These are phyloP conservation scores for Zaprionus lineosus DNA, from an alignment of 2,888 invertebrate species.

Conservation along the genomic window DNA sequence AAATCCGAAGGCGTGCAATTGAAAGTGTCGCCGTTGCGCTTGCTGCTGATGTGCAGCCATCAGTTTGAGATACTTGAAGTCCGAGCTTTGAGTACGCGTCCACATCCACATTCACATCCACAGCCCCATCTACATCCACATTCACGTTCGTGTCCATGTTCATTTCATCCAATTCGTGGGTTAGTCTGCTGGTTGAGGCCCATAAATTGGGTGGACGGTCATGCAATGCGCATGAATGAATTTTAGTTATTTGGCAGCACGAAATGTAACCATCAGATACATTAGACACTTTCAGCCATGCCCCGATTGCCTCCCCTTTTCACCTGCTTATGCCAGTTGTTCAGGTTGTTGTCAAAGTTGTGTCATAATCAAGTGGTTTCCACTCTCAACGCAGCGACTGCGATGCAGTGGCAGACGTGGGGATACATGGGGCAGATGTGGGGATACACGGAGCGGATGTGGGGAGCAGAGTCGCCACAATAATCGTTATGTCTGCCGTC, in stretches of 20 bases:
- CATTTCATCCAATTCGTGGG: conserved; percentile 31
- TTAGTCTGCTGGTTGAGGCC: conserved; percentile 19
- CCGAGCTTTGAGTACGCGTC: too few species aligned
- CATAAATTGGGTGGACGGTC: conserved; percentile 48
- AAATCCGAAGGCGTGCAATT: conserved; percentile 65
- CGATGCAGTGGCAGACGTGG: too few species aligned
- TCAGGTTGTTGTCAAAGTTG: conserved; percentile 27
- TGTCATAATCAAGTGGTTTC: conserved; percentile 51
- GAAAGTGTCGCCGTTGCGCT: conserved; percentile 64
- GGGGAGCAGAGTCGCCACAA: not conserved
- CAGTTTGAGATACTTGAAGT: conserved; percentile 36
- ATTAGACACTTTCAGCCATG: conserved; percentile 34
- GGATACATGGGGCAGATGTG: too few species aligned
- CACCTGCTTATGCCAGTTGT: conserved; percentile 23
- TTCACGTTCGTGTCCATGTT: conserved; percentile 33
- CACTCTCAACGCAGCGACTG: too few species aligned
- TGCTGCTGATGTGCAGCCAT: conserved; percentile 61
- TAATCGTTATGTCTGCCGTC: conserved; percentile 21
- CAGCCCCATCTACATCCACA: too few species aligned
- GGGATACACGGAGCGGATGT: not conserved
- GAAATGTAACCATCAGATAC: conserved; percentile 36
- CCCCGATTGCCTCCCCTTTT: conserved; percentile 16
- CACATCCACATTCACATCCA: too few species aligned
- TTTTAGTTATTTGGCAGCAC: conserved; percentile 50
- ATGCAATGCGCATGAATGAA: conserved; percentile 63